Conservation (phyloP, 2,113 vertebrate species). For the Larimichthys crocea region DNA sequence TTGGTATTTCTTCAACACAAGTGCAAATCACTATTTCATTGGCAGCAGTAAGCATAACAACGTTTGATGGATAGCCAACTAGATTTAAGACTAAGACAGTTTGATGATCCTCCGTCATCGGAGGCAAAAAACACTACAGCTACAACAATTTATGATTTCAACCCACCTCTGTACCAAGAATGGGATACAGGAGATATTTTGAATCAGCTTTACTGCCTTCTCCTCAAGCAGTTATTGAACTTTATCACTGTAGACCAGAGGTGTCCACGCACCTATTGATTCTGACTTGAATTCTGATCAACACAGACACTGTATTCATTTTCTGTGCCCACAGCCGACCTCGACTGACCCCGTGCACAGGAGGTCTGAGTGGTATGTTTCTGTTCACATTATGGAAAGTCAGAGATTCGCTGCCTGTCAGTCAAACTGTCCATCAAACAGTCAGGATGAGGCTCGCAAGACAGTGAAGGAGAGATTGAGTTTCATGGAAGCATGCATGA, state of each 20-base stretch:
- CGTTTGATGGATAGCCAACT: conserved; percentile 12
- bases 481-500: conserved; percentile 74
- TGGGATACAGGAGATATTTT: background rate
- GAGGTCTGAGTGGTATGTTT: conserved; percentile 8
- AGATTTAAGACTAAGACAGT: conserved; percentile 35
- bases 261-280: conserved; percentile 1
- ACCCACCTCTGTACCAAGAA: background rate
- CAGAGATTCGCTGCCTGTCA: conserved; percentile 37
- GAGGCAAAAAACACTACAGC: background rate
- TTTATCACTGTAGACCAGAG: background rate
- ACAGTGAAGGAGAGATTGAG: conserved; percentile 53
- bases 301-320: background rate
- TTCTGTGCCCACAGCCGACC: background rate
- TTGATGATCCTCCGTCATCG: conserved; percentile 36
- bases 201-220: background rate
- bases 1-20: background rate
- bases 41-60: background rate
- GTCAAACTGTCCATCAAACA: conserved; percentile 35
- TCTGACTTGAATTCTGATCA: background rate
- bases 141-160: background rate
- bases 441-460: conserved; percentile 22
- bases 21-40: background rate
- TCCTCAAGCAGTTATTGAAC: background rate
- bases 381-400: conserved; percentile 9
- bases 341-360: background rate